A percentile compares a stretch with the other conserved stretches of the same genome.
Evolutionary conservation across 2,888 invertebrate species (phyloP).

Genomic region (Tetropium fuscum): DNA sequence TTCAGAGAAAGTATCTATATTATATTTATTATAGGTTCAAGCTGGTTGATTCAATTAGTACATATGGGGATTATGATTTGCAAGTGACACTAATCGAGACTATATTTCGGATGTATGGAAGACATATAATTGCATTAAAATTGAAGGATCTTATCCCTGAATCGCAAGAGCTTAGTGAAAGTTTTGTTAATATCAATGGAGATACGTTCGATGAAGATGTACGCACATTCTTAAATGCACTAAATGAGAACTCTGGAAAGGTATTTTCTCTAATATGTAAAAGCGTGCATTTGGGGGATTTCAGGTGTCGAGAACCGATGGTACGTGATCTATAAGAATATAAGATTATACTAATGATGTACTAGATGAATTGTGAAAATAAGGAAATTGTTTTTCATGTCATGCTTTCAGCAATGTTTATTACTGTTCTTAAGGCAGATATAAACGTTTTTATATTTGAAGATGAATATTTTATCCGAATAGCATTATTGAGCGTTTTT

Average conservation of each 20-base stretch:
- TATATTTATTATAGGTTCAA: constrained; percentile 28
- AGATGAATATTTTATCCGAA: too few species aligned
- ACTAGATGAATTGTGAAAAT: too few species aligned
- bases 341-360: too few species aligned
- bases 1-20: background rate
- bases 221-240: constrained; percentile 29
- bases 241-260: constrained; percentile 30
- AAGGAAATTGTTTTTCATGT: too few species aligned
- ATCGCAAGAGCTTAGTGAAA: constrained; percentile 29
- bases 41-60: constrained; percentile 30
- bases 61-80: constrained; percentile 37
- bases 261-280: constrained; percentile 35
- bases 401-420: too few species aligned
- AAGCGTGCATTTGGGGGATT: constrained; percentile 20
- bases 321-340: too few species aligned
- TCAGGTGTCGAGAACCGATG: constrained; percentile 17
- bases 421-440: too few species aligned
- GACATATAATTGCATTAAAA: constrained; percentile 11
- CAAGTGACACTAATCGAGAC: constrained; percentile 34
- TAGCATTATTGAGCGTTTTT: too few species aligned
- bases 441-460: too few species aligned
- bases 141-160: constrained; percentile 34
- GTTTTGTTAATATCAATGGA: constrained; percentile 26
- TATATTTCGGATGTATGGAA: constrained; percentile 32
- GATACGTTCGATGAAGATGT: constrained; percentile 31